Conservation (phyloP, 2,113 vertebrate genomes). For the Pyxicephalus adspersus region DNA sequence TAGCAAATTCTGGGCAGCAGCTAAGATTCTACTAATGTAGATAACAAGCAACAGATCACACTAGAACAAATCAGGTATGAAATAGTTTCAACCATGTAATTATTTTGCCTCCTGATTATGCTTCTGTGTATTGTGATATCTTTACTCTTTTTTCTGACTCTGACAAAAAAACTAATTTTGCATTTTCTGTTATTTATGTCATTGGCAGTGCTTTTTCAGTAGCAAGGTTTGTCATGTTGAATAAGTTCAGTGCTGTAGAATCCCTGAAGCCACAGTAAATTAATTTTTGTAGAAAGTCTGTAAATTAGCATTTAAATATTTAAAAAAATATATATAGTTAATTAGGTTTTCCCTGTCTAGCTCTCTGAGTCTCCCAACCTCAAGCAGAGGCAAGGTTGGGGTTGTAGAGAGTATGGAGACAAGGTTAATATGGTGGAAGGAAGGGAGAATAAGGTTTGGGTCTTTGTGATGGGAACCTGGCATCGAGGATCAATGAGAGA, state of each 20-base stretch:
- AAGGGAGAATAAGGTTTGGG: too few species aligned
- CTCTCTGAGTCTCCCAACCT: too few species aligned
- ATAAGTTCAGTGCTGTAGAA: too few species aligned
- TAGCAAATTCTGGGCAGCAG: neutral
- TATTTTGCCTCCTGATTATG: neutral
- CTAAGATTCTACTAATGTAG: neutral
- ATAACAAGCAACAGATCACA: neutral
- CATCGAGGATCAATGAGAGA: too few species aligned
- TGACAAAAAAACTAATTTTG: neutral
- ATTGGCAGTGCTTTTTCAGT: neutral
- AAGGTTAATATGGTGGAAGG: fast-evolving
- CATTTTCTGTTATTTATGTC: neutral
- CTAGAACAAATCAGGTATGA: neutral
- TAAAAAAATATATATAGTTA: too few species aligned
- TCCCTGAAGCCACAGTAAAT: too few species aligned
- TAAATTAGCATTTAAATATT: too few species aligned
- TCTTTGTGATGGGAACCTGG: too few species aligned
- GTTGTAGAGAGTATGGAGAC: too few species aligned
- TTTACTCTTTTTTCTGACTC: neutral
- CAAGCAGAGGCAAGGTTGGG: too few species aligned
- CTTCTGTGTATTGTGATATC: neutral
- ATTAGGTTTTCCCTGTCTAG: too few species aligned
- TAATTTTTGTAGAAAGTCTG: too few species aligned
- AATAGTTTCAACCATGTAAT: neutral
- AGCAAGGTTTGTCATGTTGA: neutral